These are phyloP conservation scores for Crossocerus cetratus DNA, from an alignment of 2,888 invertebrate genomes.

Conservation along the genomic window DNA sequence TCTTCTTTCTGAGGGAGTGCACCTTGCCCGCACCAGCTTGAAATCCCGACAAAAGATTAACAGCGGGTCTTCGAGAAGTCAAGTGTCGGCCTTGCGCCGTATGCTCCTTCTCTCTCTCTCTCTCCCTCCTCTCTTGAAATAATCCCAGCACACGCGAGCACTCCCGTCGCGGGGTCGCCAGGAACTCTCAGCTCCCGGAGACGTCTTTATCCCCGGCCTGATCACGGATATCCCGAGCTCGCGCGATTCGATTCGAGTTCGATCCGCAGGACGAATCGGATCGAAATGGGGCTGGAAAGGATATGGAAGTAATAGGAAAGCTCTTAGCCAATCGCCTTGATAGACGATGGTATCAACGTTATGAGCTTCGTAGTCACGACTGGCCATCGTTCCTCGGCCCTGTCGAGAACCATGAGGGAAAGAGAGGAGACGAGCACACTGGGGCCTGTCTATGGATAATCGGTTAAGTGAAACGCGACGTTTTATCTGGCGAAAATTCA, in stretches of 20 bases:
- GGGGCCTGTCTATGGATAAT: conserved; percentile 44
- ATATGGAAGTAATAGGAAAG: background rate
- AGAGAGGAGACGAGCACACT: background rate
- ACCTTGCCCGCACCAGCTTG: conserved; percentile 30
- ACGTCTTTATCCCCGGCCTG: background rate
- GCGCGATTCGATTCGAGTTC: background rate
- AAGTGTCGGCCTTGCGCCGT: background rate
- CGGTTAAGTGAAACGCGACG: conserved; percentile 63
- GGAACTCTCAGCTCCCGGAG: too few relatives aligned
- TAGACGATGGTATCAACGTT: background rate
- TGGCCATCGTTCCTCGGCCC: background rate
- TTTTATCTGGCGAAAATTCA: conserved; percentile 65
- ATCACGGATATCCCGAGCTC: background rate
- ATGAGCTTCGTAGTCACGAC: background rate
- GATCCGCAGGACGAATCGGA: background rate
- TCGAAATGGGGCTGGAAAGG: background rate
- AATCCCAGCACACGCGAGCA: background rate
- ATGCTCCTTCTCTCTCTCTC: too few relatives aligned
- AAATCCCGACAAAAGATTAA: conserved; percentile 14
- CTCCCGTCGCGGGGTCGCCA: background rate
- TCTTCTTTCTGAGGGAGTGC: conserved; percentile 34
- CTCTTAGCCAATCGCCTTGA: conserved; percentile 4
- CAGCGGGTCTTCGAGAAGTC: background rate
- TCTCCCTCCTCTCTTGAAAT: background rate
- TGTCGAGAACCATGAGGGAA: background rate